phyloP scores from a whole-genome alignment of 2,797 vertebrate species.

The Periophthalmus magnuspinnatus region DNA sequence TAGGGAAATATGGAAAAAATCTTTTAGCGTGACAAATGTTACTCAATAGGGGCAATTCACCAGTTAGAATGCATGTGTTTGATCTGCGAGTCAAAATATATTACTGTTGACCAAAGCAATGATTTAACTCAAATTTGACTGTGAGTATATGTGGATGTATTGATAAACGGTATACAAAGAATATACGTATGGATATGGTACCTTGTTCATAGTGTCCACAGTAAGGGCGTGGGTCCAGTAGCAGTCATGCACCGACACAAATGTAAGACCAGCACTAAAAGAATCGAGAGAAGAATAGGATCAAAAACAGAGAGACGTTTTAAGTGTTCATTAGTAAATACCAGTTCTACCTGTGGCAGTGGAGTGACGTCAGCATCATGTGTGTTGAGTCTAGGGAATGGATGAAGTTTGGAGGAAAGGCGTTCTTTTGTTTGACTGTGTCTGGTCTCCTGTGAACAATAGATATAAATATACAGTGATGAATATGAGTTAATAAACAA shows the following conservation, averaged over 20 bases:
- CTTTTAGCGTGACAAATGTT: no score
- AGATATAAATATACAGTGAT: background rate
- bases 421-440: slow-evolving; percentile 93
- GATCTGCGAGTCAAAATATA: no score
- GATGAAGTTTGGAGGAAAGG: slow-evolving; percentile 97
- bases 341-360: slow-evolving; percentile 83
- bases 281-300: background rate
- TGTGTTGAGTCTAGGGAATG: slow-evolving; percentile 97
- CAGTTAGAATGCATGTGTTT: no score
- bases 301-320: background rate
- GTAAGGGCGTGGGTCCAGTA: slow-evolving; percentile 95
- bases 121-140: background rate
- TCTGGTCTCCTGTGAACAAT: slow-evolving; percentile 83
- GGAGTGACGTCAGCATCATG: slow-evolving; percentile 96
- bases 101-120: no score
- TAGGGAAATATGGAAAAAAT: no score
- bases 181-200: slow-evolving; percentile 42
- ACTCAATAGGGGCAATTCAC: no score
- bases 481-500: background rate
- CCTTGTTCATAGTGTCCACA: slow-evolving; percentile 92
- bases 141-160: background rate
- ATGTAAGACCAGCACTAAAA: slow-evolving; percentile 86
- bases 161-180: background rate
- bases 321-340: background rate
- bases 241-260: slow-evolving; percentile 96